Evolutionary conservation across 2,113 vertebrate genomes (phyloP), one percentile per base, ranked within the genome.

Genomic region (Aix galericulata): DNA sequence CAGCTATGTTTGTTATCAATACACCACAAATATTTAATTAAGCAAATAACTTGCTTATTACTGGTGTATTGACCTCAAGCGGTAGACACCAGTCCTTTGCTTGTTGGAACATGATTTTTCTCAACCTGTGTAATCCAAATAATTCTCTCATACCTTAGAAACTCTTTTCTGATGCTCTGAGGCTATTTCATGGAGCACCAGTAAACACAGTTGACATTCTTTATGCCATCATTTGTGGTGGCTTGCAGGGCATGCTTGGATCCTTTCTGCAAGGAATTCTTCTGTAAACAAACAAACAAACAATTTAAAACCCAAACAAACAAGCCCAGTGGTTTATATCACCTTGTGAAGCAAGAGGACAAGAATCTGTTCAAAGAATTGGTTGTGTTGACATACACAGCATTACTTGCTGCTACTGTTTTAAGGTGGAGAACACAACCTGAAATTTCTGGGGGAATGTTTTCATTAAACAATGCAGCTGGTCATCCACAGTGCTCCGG

Each of bases 221-320:
- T 87, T 34, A 27, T 0, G 0, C 27, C 0, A 0, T 58, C 79
- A 21, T 34, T 63, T 93, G 18, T 55, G 72, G 36, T 60, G 31
- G n/a, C 59, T 63, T 86, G 29, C 32, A 64, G 17, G 22, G 34
- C 7, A 11, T 50, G 36, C 21, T 76, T 1, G 2, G 44, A 58
- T 60, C 40, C 23, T 69, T 88, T 55, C 48, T 77, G 18, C 40
- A 50, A n/a, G 59, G 31, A 42, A 67, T 71, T 90, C 6, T 42
- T 29, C 25, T 76, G 6, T 62, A 74, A 94, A 81, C 68, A 74
- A 46, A 69, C 32, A 48, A 58, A n/a, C 38, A 0, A 87, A 58
- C 22, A 64, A 64, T 40, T 64, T 26, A 29, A 29, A 64, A 40
- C 22, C 22, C 50, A 52, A 52, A 27, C 36, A 64, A 17, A 29